Evolutionary conservation across 2,888 invertebrate genomes (phyloP).

Genomic region (Plebejus melissa): DNA sequence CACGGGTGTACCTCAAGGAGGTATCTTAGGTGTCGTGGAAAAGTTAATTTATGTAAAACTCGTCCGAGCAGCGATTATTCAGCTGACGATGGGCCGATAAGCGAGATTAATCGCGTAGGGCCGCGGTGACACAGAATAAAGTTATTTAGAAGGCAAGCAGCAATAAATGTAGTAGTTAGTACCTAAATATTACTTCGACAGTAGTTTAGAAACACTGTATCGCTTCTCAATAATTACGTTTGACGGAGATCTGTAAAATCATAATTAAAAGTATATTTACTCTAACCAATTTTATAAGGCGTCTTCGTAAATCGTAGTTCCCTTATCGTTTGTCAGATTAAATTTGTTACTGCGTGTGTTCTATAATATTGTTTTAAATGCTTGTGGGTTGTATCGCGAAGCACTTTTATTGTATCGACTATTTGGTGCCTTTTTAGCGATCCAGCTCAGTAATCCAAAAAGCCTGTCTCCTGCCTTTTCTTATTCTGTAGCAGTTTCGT

Average conservation of each 20-base stretch:
- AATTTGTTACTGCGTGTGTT: too few species aligned
- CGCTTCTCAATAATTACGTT: too few species aligned
- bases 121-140: conserved; percentile 34
- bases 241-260: too few species aligned
- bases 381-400: too few species aligned
- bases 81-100: conserved; percentile 68
- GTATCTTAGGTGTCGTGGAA: conserved; percentile 74
- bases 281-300: too few species aligned
- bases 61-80: conserved; percentile 72
- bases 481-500: conserved; percentile 53
- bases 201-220: not conserved
- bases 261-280: too few species aligned
- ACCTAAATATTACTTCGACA: not conserved
- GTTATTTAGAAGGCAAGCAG: not conserved
- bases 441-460: not conserved
- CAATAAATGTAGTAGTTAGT: not conserved
- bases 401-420: not conserved
- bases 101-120: conserved; percentile 69
- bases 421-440: not conserved
- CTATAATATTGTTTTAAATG: too few species aligned
- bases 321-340: too few species aligned
- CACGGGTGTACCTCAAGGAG: conserved; percentile 58
- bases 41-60: conserved; percentile 79
- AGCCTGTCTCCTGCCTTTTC: not conserved
- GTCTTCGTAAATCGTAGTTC: too few species aligned